These are phyloP conservation scores for Lathronympha strigana DNA, from an alignment of 2,888 invertebrate species.

Conservation along the genomic window DNA sequence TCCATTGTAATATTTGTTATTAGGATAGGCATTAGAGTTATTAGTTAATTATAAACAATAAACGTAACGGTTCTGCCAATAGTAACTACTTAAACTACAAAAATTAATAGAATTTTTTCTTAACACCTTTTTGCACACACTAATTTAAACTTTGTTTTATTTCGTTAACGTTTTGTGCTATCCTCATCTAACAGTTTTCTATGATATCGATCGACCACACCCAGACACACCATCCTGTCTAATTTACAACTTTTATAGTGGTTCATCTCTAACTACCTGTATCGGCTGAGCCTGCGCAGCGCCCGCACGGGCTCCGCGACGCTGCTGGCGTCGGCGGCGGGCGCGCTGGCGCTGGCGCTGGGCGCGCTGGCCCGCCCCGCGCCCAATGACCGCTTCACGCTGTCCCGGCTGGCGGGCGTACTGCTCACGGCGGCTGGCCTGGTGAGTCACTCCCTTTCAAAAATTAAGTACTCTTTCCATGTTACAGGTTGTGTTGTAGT, in stretches of 20 bases:
- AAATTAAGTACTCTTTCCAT: not conserved
- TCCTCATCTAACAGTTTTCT: too few species aligned
- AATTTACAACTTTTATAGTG: slow-evolving; percentile 92
- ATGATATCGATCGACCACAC: too few species aligned
- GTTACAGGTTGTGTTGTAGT: too few species aligned
- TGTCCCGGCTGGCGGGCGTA: slow-evolving; percentile 93
- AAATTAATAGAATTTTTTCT: too few species aligned
- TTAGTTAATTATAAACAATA: too few species aligned
- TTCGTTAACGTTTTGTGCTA: not conserved
- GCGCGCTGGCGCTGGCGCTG: slow-evolving; percentile 88
- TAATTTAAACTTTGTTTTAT: too few species aligned
- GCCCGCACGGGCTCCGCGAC: slow-evolving; percentile 95
- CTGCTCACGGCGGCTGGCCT: slow-evolving; percentile 90
- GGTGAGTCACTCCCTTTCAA: slow-evolving; percentile 79
- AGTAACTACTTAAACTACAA: too few species aligned
- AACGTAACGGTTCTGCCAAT: too few species aligned
- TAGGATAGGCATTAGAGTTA: too few species aligned
- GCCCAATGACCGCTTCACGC: slow-evolving; percentile 91
- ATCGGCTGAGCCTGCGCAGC: slow-evolving; percentile 93
- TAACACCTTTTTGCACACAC: too few species aligned
- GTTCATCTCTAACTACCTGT: slow-evolving; percentile 97
- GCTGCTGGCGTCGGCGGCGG: slow-evolving; percentile 94
- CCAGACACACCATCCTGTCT: too few species aligned
- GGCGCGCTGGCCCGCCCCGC: slow-evolving; percentile 88
- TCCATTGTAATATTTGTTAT: too few species aligned